A percentile compares a stretch with the other conserved stretches of the same genome.
These are phyloP conservation scores for Cataglyphis rosenhaueri DNA, from an alignment of 2,888 invertebrate species.

Conservation along the genomic window DNA sequence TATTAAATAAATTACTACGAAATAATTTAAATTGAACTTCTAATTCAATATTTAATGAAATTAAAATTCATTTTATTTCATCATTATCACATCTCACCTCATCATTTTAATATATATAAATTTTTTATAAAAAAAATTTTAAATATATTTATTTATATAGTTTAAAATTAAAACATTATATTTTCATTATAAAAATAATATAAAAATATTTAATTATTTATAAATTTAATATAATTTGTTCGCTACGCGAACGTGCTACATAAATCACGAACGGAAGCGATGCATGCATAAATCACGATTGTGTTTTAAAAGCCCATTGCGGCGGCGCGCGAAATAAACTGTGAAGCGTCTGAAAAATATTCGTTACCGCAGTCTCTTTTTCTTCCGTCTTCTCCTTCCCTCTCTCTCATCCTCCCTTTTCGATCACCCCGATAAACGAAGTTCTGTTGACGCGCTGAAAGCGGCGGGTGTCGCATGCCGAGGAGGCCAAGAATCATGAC, in stretches of 20 bases:
- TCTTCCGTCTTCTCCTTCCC: neutral
- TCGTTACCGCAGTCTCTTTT: slow-evolving; percentile 16
- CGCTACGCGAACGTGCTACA: neutral
- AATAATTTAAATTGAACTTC: too few relatives aligned
- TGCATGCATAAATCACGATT: slow-evolving; percentile 35
- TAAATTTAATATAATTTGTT: too few relatives aligned
- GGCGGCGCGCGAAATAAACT: neutral
- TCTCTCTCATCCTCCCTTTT: neutral
- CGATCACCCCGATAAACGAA: slow-evolving; percentile 39
- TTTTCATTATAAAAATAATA: too few relatives aligned
- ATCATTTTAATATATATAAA: too few relatives aligned
- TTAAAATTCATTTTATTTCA: too few relatives aligned
- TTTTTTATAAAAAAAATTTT: too few relatives aligned
- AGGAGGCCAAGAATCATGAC: slow-evolving; percentile 76
- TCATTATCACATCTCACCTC: too few relatives aligned
- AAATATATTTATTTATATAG: too few relatives aligned
- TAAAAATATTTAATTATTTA: too few relatives aligned
- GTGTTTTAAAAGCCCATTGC: slow-evolving; percentile 16
- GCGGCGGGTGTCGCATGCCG: slow-evolving; percentile 60
- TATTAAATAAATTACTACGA: too few relatives aligned
- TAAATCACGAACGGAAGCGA: slow-evolving; percentile 42
- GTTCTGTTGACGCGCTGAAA: slow-evolving; percentile 57
- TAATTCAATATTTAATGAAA: too few relatives aligned
- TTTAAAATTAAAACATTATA: too few relatives aligned
- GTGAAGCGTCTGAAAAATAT: slow-evolving; percentile 23